phyloP scores from a whole-genome alignment of 2,797 vertebrate species.

The Xerus rutilus region DNA sequence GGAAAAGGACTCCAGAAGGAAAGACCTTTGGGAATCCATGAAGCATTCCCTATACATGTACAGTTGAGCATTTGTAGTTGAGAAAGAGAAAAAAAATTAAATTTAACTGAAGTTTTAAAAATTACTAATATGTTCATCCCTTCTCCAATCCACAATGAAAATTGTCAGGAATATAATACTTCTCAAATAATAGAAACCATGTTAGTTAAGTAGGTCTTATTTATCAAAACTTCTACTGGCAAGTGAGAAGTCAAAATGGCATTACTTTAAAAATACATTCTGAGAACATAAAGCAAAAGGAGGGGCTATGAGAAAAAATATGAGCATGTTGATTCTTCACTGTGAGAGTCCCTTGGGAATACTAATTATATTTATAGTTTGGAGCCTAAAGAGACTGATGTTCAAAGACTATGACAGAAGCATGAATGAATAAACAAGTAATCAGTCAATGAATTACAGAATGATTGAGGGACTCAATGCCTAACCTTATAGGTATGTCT shows the following conservation, averaged over 20 bases:
- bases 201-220: not conserved
- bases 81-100: not conserved
- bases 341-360: not conserved
- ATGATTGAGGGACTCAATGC: not conserved
- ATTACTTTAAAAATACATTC: slow-evolving; percentile 2
- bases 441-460: not conserved
- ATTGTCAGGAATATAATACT: not conserved
- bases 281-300: not conserved
- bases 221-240: not conserved
- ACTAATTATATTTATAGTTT: not conserved
- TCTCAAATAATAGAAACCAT: slow-evolving; percentile 19
- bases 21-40: not conserved
- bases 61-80: not conserved
- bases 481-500: not conserved
- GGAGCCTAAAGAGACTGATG: not conserved
- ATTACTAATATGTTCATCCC: not conserved
- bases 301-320: not conserved
- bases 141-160: not conserved
- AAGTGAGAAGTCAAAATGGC: not conserved
- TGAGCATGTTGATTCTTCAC: not conserved
- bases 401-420: not conserved
- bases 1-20: not conserved
- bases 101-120: not conserved
- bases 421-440: not conserved
- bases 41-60: not conserved